phyloP scores from a whole-genome alignment of 1,140 invertebrate species.

The Bradynema listronoti region DNA sequence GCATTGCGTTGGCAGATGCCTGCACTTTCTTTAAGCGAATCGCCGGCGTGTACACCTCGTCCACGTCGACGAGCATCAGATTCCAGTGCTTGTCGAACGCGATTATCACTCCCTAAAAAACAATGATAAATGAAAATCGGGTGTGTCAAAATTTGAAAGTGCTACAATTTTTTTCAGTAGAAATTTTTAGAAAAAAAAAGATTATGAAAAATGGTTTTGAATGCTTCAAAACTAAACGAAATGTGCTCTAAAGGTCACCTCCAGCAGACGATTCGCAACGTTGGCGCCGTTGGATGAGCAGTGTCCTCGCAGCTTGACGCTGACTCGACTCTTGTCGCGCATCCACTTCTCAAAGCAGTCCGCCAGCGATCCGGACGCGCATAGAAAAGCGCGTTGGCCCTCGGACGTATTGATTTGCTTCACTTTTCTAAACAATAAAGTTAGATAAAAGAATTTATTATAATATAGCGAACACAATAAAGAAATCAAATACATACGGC shows the following conservation, averaged over 20 bases:
- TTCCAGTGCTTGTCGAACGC: constrained; percentile 94
- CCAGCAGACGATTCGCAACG: constrained; percentile 23
- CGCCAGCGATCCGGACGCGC: constrained; percentile 8
- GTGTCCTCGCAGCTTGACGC: constrained; percentile 18
- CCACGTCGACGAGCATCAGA: constrained; percentile 75
- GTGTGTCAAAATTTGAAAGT: too few relatives aligned
- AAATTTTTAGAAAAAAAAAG: too few relatives aligned
- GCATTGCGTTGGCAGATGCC: constrained; percentile 18
- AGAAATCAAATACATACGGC: too few relatives aligned
- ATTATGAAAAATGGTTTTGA: too few relatives aligned
- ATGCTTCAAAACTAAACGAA: too few relatives aligned
- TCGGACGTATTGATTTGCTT: constrained; percentile 19
- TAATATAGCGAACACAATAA: too few relatives aligned
- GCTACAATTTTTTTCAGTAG: too few relatives aligned
- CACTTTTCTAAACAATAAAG: constrained; percentile 12
- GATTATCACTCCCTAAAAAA: constrained; percentile 66
- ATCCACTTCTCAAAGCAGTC: constrained; percentile 21
- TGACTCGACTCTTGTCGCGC: constrained; percentile 10
- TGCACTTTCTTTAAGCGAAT: constrained; percentile 19
- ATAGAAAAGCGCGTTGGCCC: constrained; percentile 15
- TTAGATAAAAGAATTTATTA: background rate
- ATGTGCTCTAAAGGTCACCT: too few relatives aligned
- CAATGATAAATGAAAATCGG: background rate
- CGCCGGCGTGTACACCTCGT: constrained; percentile 66
- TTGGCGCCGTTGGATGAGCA: constrained; percentile 3